phyloP scores from a whole-genome alignment of 2,888 invertebrate species.

The Campopleginae sp. region DNA sequence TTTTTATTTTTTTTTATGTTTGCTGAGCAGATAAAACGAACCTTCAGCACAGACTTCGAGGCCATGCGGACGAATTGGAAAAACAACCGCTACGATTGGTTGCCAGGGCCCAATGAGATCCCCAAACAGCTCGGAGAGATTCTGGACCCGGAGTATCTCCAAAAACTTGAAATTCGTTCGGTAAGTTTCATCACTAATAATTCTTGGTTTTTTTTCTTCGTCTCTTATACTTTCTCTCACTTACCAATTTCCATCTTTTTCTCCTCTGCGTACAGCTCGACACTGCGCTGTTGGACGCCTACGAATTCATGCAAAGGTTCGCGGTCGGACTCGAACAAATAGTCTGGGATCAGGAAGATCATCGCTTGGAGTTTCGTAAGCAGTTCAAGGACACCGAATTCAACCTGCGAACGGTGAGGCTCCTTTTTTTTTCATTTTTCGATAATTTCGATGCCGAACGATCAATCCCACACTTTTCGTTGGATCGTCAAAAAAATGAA shows the following conservation, averaged over 20 bases:
- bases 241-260: constrained; percentile 20
- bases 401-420: constrained; percentile 86
- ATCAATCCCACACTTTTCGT: too few relatives aligned
- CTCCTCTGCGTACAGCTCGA: constrained; percentile 84
- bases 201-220: background rate
- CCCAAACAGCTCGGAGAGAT: constrained; percentile 85
- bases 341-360: constrained; percentile 86
- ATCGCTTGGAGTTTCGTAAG: constrained; percentile 84
- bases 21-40: constrained; percentile 83
- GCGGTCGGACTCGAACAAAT: constrained; percentile 90
- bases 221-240: constrained; percentile 15
- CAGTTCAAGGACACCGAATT: constrained; percentile 87
- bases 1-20: constrained; percentile 41
- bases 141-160: constrained; percentile 82
- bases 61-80: constrained; percentile 84
- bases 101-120: constrained; percentile 84
- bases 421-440: constrained; percentile 4
- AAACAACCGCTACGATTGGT: constrained; percentile 85
- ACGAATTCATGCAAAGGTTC: constrained; percentile 89
- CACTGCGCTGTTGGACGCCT: constrained; percentile 86
- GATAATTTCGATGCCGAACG: too few relatives aligned
- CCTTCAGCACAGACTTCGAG: constrained; percentile 83
- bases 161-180: constrained; percentile 84
- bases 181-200: constrained; percentile 64
- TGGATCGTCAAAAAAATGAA: too few relatives aligned